Percentiles rank a stretch among this genome's conserved stretches.
Conservation (phyloP, 2,113 vertebrate species). For the Heliornis fulica region DNA sequence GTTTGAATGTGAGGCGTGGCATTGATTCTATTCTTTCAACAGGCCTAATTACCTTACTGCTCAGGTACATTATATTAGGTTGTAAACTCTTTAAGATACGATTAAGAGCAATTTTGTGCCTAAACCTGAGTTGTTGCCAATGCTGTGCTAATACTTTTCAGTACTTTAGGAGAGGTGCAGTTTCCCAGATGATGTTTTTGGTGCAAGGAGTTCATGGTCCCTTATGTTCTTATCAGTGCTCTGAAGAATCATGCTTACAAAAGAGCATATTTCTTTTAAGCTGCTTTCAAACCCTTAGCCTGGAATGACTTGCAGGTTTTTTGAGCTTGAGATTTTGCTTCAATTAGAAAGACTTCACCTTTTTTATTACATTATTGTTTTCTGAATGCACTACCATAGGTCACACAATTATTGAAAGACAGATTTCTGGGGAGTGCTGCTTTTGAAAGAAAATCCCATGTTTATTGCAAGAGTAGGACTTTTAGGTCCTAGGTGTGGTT, state of each 20-base stretch:
- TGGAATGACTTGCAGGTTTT: neutral
- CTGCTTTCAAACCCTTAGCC: neutral
- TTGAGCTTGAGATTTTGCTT: neutral
- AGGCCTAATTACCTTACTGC: neutral
- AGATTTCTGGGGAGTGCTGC: neutral
- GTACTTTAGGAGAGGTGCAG: neutral
- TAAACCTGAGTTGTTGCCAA: neutral
- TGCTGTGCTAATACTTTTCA: neutral
- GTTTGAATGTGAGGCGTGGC: neutral
- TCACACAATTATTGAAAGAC: neutral
- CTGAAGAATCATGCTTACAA: neutral
- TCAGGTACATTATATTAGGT: neutral
- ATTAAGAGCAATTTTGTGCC: neutral
- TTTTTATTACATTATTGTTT: neutral
- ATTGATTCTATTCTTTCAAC: neutral
- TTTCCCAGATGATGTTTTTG: neutral
- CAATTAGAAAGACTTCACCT: neutral
- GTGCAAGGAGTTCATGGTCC: neutral
- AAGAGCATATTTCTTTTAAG: neutral
- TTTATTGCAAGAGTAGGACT: neutral
- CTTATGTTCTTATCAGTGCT: neutral
- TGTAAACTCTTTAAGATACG: neutral
- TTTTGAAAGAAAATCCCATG: neutral
- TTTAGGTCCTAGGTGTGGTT: neutral
- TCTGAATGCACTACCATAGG: neutral